These are phyloP conservation scores for Danio jaintianensis DNA, from an alignment of 2,797 vertebrate genomes.

Conservation along the genomic window DNA sequence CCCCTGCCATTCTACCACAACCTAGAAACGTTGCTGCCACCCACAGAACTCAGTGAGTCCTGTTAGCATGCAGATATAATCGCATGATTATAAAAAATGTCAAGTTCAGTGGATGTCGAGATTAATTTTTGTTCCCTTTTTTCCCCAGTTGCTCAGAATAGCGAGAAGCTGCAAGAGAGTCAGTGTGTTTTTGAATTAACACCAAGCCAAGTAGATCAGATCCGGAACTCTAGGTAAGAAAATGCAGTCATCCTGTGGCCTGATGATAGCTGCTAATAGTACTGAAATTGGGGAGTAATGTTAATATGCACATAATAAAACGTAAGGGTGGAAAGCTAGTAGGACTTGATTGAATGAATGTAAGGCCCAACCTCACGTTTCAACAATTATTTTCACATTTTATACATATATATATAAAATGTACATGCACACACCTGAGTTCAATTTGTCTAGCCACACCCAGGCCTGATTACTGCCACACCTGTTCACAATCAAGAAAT, in stretches of 20 bases:
- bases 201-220: slow-evolving; percentile 91
- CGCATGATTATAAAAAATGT: neutral
- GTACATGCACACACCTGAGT: too few relatives aligned
- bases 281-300: neutral
- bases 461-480: too few relatives aligned
- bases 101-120: neutral
- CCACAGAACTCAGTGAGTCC: slow-evolving; percentile 92
- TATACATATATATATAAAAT: too few relatives aligned
- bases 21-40: slow-evolving; percentile 92
- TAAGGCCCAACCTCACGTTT: neutral
- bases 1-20: slow-evolving; percentile 96
- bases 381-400: too few relatives aligned
- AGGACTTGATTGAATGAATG: neutral
- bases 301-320: neutral
- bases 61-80: neutral
- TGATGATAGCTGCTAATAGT: neutral
- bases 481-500: too few relatives aligned
- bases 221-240: slow-evolving; percentile 92
- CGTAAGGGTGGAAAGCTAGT: neutral
- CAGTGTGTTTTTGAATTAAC: slow-evolving; percentile 95
- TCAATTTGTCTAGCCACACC: too few relatives aligned
- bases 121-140: slow-evolving; percentile 37
- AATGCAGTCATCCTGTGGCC: neutral
- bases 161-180: slow-evolving; percentile 97
- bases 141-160: slow-evolving; percentile 90